A percentile compares a stretch with the other conserved stretches of the same genome.
These are phyloP conservation scores for Orestias chungarensis DNA, from an alignment of 2,797 vertebrate genomes.

Conservation along the genomic window DNA sequence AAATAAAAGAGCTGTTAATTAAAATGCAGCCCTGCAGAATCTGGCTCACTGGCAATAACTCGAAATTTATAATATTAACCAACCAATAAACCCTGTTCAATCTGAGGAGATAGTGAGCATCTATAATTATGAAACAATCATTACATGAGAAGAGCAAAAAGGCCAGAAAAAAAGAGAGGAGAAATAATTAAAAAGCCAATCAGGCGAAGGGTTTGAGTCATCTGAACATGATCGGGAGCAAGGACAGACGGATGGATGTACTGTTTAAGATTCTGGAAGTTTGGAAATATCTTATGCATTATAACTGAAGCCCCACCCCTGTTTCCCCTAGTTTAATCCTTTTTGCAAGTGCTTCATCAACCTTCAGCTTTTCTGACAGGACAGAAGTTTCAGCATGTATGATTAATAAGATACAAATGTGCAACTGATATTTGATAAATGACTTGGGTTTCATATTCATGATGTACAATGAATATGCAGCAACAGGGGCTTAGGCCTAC, in stretches of 20 bases:
- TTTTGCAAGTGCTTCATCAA: constrained; percentile 74
- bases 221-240: background rate
- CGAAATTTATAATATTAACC: constrained; percentile 1
- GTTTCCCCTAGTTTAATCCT: constrained; percentile 67
- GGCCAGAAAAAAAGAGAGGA: background rate
- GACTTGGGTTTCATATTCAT: constrained; percentile 78
- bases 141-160: constrained; percentile 21
- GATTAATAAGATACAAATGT: constrained; percentile 82
- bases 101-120: constrained; percentile 6
- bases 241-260: constrained; percentile 14
- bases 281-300: constrained; percentile 62
- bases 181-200: constrained; percentile 26
- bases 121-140: constrained; percentile 28
- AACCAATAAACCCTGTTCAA: constrained; percentile 16
- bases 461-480: constrained; percentile 82
- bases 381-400: constrained; percentile 76
- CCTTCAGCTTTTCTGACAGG: constrained; percentile 73
- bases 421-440: constrained; percentile 80
- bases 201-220: background rate
- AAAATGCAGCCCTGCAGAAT: background rate
- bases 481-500: constrained; percentile 75
- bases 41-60: background rate
- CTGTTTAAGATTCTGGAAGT: constrained; percentile 65
- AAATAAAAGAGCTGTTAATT: background rate
- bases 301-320: constrained; percentile 51